Evolutionary conservation across 1,140 invertebrate genomes (phyloP).

Genomic region (Diachasmimorpha longicaudata): DNA sequence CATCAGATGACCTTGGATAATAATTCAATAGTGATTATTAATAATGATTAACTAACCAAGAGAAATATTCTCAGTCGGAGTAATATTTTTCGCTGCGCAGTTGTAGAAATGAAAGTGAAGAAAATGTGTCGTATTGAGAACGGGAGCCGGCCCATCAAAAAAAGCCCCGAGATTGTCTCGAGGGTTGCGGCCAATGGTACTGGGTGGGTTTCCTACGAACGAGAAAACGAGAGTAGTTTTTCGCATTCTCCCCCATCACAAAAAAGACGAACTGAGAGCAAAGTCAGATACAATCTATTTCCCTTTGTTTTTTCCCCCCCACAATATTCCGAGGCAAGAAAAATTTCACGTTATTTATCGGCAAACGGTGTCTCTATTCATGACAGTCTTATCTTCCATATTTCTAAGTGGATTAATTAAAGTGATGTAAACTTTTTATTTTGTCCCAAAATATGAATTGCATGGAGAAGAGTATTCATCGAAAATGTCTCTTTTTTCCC

Average conservation of each 20-base stretch:
- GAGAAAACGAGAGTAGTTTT: neutral
- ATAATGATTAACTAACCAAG: too few relatives aligned
- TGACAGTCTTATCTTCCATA: neutral
- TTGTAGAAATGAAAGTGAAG: neutral
- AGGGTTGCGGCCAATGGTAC: neutral
- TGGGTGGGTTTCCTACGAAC: neutral
- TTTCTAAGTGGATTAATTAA: neutral
- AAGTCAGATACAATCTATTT: neutral
- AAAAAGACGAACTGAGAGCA: neutral
- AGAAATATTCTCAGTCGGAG: neutral
- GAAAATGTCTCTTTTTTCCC: too few relatives aligned
- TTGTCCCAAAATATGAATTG: too few relatives aligned
- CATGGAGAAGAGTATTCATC: too few relatives aligned
- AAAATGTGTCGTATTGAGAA: neutral
- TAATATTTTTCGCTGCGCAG: neutral
- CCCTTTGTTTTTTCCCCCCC: neutral
- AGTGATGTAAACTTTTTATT: neutral
- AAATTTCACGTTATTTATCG: neutral
- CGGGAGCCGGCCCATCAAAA: neutral
- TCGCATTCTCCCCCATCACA: neutral
- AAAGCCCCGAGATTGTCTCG: neutral
- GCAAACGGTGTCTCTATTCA: neutral
- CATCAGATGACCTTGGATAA: too few relatives aligned
- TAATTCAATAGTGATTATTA: too few relatives aligned
- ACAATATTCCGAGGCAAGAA: neutral